Base-by-base conservation (phyloP, 2,888 invertebrate species). In the Drosophila niveifrons region DNA sequence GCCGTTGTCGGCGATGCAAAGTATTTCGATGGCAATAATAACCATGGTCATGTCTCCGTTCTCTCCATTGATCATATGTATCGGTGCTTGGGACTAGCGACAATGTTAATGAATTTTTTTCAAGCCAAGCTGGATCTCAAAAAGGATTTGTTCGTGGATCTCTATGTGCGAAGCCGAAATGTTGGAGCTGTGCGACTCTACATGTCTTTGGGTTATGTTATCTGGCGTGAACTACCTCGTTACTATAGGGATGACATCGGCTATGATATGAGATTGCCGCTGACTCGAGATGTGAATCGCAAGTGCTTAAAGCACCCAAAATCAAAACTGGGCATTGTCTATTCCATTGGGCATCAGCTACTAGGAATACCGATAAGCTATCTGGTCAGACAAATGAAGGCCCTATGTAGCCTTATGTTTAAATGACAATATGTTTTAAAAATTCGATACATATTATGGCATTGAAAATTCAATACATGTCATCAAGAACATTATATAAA, bases 31-130 rank as follows among this genome's bases (percentile, higher is more conserved):
- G 7, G n/a, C 9, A 31, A 39, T 8, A 3, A 9, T 2, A 67
- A 13, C 9, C 41, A 77, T 31, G 84, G 87, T 0, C 81, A 82
- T 31, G 55, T 87, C 17, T 62, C 65, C 3, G 18, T 43, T 0
- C 13, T 81, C 13, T 62, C 71, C 0, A 69, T 83, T 11, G 55
- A 58, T 3, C 13, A 56, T 1, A 66, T 55, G 0, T 83, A 58
- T n/a, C 71, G 81, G 0, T 67, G 87, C 7, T n/a, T 86, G 52
- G 78, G 84, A 0, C 7, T 80, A 41, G 81, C 8, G 11, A 66
- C 70, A 0, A 2, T 15, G 0, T 13, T 81, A 3, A 13, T 81
- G 66, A 17, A 64, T 0, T 15, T 31, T 0, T 43, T 87, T 1
- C 63, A 13, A 11, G 34, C 23, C 8, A 28, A 17, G 1, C 8